Percentiles rank a stretch among this genome's conserved stretches.
phyloP scores from a whole-genome alignment of 2,113 vertebrate species.

The Furnarius figulus region DNA sequence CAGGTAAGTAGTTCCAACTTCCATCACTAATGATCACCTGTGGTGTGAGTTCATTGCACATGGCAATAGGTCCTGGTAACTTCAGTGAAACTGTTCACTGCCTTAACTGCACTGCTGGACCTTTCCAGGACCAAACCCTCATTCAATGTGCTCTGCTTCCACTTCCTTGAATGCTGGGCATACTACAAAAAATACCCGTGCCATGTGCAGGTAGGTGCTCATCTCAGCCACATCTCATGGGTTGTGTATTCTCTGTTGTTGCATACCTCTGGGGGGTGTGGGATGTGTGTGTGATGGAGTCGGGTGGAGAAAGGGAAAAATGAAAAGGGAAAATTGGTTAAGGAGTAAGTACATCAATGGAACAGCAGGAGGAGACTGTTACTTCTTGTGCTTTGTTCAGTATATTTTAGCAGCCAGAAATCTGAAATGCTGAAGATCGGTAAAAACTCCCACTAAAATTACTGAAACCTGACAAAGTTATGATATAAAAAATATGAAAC shows the following conservation, averaged over 20 bases:
- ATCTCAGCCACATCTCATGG: background rate
- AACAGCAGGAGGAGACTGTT: slow-evolving; percentile 13
- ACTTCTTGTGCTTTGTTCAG: background rate
- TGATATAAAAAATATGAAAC: background rate
- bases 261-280: background rate
- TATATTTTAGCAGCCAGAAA: background rate
- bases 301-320: background rate
- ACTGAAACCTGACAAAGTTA: background rate
- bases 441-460: background rate
- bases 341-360: background rate
- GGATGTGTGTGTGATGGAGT: no score
- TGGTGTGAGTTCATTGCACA: accelerated
- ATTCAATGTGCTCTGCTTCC: background rate
- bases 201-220: background rate
- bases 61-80: background rate
- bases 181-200: background rate
- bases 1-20: background rate
- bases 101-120: background rate
- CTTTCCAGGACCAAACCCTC: background rate
- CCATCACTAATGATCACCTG: background rate
- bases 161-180: background rate
- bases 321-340: background rate
- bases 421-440: background rate
- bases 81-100: background rate
- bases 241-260: background rate